Evolutionary conservation across 2,888 invertebrate genomes (phyloP), one percentile per base, ranked within the genome.

Genomic region (Nowickia ferox): DNA sequence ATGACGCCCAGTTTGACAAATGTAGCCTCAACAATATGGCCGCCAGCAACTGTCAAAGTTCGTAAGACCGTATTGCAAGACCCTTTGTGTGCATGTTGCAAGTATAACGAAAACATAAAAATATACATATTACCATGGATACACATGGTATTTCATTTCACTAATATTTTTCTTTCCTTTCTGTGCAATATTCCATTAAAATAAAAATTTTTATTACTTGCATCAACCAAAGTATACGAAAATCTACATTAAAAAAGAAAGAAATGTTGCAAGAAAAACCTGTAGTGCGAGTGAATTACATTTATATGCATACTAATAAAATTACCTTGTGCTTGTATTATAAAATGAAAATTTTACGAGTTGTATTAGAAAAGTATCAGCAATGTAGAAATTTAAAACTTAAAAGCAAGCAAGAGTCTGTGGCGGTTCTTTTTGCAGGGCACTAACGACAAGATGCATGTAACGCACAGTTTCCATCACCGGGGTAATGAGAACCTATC

Each of bases 141-240:
- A 68, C 68, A 81, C 53, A 71, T 75, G 48, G 11, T 57, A 77
- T 57, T 71, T 77, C 63, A 63, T 48, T 61, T 19, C 22, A 53
- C 61, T 55, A 22, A 11, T 9, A 17, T 5, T 65, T n/a, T 55
- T 13, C 38, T 53, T 22, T 44, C 30, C 57, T 46, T 11, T 55
- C 30, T 17, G 2, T 42, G 19, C 61, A 69, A 55, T 69, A 76
- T 19, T 55, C 38, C 22, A 63, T 63, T 76, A 71, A 63, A 46
- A 17, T n/a, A n/a, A 51, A 53, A 76, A 76, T 63, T 69, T 38
- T 69, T 63, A 61, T 69, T 76, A 69, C 40, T 53, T 42, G 15
- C 53, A 48, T n/a, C 63, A 46, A 30, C 30, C 30, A 30, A 30
- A 38, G 76, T 22, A 17, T 38, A 65, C 38, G 22, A 17, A 22